A percentile compares a stretch with the other conserved stretches of the same genome.
Evolutionary conservation across 2,888 invertebrate species (phyloP).

Genomic region (Alviniconcha strummeri): DNA sequence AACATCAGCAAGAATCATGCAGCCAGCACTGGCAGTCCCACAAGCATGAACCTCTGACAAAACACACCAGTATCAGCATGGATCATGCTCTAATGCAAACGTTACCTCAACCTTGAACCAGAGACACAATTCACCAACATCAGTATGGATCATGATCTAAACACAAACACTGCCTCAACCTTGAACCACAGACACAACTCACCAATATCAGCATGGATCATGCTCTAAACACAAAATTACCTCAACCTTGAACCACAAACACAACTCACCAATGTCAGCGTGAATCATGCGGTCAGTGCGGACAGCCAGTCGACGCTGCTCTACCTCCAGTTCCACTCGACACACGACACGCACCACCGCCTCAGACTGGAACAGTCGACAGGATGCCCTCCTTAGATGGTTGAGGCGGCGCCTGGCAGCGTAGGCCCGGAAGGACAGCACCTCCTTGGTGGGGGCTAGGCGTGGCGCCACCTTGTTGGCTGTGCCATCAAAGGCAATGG

Average conservation of each 20-base stretch:
- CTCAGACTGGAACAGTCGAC: slow-evolving; percentile 79
- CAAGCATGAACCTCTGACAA: background rate
- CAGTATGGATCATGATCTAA: no score
- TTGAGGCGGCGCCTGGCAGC: slow-evolving; percentile 70
- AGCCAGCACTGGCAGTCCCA: no score
- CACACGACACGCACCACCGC: slow-evolving; percentile 80
- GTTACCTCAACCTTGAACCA: background rate
- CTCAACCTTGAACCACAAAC: background rate
- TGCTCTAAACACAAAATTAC: background rate
- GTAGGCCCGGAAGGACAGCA: slow-evolving; percentile 72
- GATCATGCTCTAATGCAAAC: background rate
- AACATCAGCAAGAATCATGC: background rate
- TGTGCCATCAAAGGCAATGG: slow-evolving; percentile 51
- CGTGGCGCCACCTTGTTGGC: slow-evolving; percentile 40
- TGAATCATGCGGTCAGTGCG: slow-evolving; percentile 87
- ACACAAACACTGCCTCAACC: no score
- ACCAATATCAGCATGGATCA: background rate
- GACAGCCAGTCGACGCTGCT: slow-evolving; percentile 84
- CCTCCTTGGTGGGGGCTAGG: slow-evolving; percentile 72
- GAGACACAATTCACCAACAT: background rate
- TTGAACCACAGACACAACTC: background rate
- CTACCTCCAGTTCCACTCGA: slow-evolving; percentile 83
- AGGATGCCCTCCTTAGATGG: slow-evolving; percentile 74
- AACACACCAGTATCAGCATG: background rate
- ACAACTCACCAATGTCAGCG: slow-evolving; percentile 81